phyloP scores from a whole-genome alignment of 2,797 vertebrate species.

The Coregonus ussuriensis region DNA sequence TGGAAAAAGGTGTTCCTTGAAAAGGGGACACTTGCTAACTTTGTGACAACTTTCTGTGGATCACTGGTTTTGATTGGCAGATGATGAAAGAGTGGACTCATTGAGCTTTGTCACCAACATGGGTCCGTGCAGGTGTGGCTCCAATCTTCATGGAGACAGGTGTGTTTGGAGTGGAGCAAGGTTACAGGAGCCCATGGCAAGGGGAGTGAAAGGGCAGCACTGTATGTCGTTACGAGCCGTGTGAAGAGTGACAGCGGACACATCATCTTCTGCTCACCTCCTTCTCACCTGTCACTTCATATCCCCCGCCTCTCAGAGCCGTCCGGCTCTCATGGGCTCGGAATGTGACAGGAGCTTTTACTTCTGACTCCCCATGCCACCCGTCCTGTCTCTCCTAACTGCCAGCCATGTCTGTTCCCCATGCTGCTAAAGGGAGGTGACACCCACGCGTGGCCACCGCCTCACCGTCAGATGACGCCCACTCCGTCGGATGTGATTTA shows the following conservation, averaged over 20 bases:
- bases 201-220: slow-evolving; percentile 16
- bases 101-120: slow-evolving; percentile 7
- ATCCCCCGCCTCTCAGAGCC: slow-evolving; percentile 63
- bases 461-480: slow-evolving; percentile 18
- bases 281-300: slow-evolving; percentile 78
- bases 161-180: slow-evolving; percentile 15
- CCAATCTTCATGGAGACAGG: slow-evolving; percentile 19
- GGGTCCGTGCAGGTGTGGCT: slow-evolving; percentile 14
- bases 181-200: slow-evolving; percentile 13
- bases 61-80: slow-evolving; percentile 29
- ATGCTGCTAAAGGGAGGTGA: slow-evolving; percentile 71
- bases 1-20: background rate
- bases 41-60: background rate
- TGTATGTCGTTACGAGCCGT: background rate
- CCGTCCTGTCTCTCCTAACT: slow-evolving; percentile 31
- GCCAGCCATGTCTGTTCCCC: slow-evolving; percentile 60
- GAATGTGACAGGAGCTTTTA: slow-evolving; percentile 78
- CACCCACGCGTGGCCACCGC: slow-evolving; percentile 47
- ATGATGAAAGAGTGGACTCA: slow-evolving; percentile 18
- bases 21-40: background rate
- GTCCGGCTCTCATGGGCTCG: slow-evolving; percentile 47
- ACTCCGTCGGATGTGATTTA: slow-evolving; percentile 33
- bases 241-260: slow-evolving; percentile 59
- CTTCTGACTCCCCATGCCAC: slow-evolving; percentile 45
- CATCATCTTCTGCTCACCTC: slow-evolving; percentile 63